Conservation (phyloP, 2,888 invertebrate species). For the Esperia sulphurella region DNA sequence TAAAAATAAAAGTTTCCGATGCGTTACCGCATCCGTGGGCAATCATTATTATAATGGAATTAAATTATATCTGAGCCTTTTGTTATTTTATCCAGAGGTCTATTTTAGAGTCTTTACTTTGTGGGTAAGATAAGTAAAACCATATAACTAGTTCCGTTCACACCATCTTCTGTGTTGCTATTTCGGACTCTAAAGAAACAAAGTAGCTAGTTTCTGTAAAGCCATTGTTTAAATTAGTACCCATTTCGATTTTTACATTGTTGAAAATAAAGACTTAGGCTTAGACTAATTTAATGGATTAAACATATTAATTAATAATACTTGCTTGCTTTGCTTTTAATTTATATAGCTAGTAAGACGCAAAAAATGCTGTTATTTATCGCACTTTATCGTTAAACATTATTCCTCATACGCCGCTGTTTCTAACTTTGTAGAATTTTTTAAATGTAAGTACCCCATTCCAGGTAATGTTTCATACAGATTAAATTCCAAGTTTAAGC, state of each 20-base stretch:
- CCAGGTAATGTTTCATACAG: background rate
- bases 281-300: conserved; percentile 10
- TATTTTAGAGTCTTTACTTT: conserved; percentile 24
- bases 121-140: conserved; percentile 30
- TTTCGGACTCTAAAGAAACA: conserved; percentile 32
- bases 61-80: conserved; percentile 21
- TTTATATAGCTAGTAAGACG: no score
- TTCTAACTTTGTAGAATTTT: no score
- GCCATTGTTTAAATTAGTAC: conserved; percentile 53
- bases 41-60: conserved; percentile 45
- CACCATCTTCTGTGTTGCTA: conserved; percentile 20
- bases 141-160: conserved; percentile 22
- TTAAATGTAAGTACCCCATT: background rate
- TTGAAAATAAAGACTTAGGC: conserved; percentile 18
- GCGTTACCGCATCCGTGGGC: conserved; percentile 20
- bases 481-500: background rate
- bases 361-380: no score
- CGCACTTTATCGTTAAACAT: no score
- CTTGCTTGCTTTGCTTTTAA: no score
- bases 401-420: no score
- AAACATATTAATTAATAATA: no score
- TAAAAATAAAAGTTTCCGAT: conserved; percentile 33
- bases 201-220: conserved; percentile 43
- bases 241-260: conserved; percentile 36
- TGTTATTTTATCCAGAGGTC: conserved; percentile 11